Base-by-base conservation (phyloP, 2,888 invertebrate species). In the Xanthostigma xanthostigma region DNA sequence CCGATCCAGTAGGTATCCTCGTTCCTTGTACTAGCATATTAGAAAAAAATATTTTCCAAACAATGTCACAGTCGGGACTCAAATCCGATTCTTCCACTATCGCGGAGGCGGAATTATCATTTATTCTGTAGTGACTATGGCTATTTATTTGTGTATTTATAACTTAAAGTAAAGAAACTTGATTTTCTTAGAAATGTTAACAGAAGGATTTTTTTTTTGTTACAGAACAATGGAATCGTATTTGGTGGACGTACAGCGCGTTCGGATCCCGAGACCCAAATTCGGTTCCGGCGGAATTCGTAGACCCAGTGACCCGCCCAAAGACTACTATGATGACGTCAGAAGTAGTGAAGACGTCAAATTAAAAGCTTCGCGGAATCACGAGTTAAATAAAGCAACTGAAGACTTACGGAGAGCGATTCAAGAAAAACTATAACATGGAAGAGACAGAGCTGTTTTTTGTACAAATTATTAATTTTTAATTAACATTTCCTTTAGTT, bases 241-340 rank as follows among this genome's bases (percentile, higher is more conserved):
- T 87, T 67, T 88, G 60, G 80, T 79, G 55, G 87, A 89, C 65
- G 84, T 89, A 44, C 87, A 88, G 65, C 78, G 84, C 56, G 81
- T 89, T 53, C 75, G 84, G 57, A 89, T 89, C 58, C 89, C 89
- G 33, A 75, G 89, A 54, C 89, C 89, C 6, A 89, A 89, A 72
- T 86, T 88, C 61, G 81, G 78, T 45, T 74, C 72, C 56, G 71
- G 63, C 60, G 68, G 61, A 33, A 62, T 63, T 46, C 63, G 72
- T 60, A 81, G 75, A 58, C 84, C 81, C 49, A 79, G 71, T 50
- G 84, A 84, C 60, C 84, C 84, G 12, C 84, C 84, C 10, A 81
- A 87, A 64, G 87, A 88, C 64, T 88, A 88, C 64, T 75, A 81
- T 57, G 79, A 81, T 53, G 79, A 81, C 48, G 60, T 55, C 36